Base-by-base conservation (phyloP, 2,888 invertebrate genomes). In the Mesorhabditis sp. region DNA sequence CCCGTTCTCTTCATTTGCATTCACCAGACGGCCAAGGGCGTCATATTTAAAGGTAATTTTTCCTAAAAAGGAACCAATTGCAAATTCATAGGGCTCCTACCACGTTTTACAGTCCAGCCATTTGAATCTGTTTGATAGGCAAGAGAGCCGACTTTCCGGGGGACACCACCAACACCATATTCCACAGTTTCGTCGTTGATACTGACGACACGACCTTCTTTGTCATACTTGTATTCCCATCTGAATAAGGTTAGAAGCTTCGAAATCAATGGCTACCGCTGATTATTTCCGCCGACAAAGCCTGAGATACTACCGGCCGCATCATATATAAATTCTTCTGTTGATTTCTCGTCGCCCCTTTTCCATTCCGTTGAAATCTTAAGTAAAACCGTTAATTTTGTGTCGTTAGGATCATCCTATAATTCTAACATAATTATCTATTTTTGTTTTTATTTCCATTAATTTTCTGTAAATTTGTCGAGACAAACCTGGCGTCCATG, bases 81-180 rank as follows among this genome's bases (percentile, higher is more conserved):
- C 7, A 50, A 50, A n/a, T 50, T 50, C 7, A 50, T 13, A n/a
- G 7, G 7, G n/a, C 7, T 13, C 2, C 7, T 13, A 50, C 58
- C 58, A 13, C n/a, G 7, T 50, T 50, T 50, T n/a, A 50, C n/a
- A 50, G 58, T 50, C 58, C 58, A 50, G n/a, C 58, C 58, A n/a
- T 50, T 50, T 50, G 58, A 50, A n/a, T 50, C 58, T 13, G 58
- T 50, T 10, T 10, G 10, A n/a, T 50, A 50, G 58, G n/a, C 58
- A 13, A n/a, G 7, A n/a, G 10, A 10, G 58, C 7, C 70, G 61
- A 71, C 73, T 5, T 63, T 69, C 65, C 74, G 73, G 44, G 71
- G 58, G 2, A 76, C 69, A 67, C 79, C 77, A 45, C 77, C 75
- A 15, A 69, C 65, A 66, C 71, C 71, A 70, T 72, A 78, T 64